Conservation (phyloP, 2,888 invertebrate genomes). For the Drosophila pseudotalamancana region DNA sequence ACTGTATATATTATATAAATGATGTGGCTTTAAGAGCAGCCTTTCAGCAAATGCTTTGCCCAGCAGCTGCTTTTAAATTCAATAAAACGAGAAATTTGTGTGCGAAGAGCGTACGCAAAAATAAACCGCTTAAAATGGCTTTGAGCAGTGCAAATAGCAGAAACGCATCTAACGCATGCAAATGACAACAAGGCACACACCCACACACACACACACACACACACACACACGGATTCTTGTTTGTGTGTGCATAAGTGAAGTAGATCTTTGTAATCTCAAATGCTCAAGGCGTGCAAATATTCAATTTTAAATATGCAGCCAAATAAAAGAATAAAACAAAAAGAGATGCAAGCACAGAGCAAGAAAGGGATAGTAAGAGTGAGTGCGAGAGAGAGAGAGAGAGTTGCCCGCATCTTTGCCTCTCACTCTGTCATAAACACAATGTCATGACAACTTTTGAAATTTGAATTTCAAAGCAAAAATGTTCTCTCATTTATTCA, state of each 20-base stretch:
- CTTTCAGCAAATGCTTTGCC: slow-evolving; percentile 9
- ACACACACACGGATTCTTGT: slow-evolving; percentile 21
- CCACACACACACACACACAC: slow-evolving; percentile 19
- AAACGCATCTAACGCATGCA: slow-evolving; percentile 72
- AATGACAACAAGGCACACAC: slow-evolving; percentile 65
- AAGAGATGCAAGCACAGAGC: neutral
- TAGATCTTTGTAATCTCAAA: slow-evolving; percentile 74
- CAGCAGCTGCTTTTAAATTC: slow-evolving; percentile 43
- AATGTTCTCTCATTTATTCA: slow-evolving; percentile 78
- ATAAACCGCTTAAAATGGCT: slow-evolving; percentile 76
- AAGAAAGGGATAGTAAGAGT: neutral
- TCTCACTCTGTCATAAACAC: slow-evolving; percentile 71
- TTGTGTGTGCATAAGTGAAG: slow-evolving; percentile 65
- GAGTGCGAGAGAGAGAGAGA: slow-evolving; percentile 9
- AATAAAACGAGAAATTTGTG: slow-evolving; percentile 46
- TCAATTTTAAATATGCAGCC: slow-evolving; percentile 75
- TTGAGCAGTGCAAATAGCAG: slow-evolving; percentile 73
- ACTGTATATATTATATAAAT: neutral
- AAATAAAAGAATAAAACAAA: slow-evolving; percentile 39
- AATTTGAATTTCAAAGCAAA: slow-evolving; percentile 81
- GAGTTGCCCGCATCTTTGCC: neutral
- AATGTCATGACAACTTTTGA: slow-evolving; percentile 82
- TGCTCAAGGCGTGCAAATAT: slow-evolving; percentile 79
- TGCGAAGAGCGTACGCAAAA: slow-evolving; percentile 41
- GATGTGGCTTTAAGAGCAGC: slow-evolving; percentile 10